phyloP scores from a whole-genome alignment of 2,888 invertebrate species.

The Ferrisia virgata region DNA sequence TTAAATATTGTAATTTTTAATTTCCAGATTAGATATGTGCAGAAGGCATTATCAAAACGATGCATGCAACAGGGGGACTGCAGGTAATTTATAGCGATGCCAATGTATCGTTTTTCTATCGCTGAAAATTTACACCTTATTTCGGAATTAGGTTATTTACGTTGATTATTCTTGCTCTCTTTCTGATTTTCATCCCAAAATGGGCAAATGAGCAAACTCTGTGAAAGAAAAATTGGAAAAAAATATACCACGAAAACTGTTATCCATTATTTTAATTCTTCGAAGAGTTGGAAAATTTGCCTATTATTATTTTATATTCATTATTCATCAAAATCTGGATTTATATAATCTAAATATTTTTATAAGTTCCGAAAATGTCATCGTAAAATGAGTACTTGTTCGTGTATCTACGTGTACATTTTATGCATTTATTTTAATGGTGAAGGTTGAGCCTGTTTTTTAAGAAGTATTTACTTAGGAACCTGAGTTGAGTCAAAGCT shows the following conservation, averaged over 20 bases:
- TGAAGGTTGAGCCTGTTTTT: not conserved
- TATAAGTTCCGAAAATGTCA: too few species aligned
- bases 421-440: not conserved
- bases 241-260: too few species aligned
- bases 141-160: not conserved
- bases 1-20: constrained; percentile 31
- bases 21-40: constrained; percentile 98
- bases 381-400: not conserved
- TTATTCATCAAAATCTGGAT: not conserved
- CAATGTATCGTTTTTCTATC: not conserved
- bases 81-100: constrained; percentile 65
- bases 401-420: too few species aligned
- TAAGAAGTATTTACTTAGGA: too few species aligned
- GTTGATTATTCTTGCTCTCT: not conserved
- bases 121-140: not conserved
- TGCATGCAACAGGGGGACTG: constrained; percentile 96
- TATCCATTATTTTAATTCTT: too few species aligned
- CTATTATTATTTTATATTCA: not conserved
- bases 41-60: constrained; percentile 90
- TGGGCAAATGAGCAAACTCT: not conserved
- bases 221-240: not conserved
- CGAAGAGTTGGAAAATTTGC: not conserved
- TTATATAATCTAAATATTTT: too few species aligned
- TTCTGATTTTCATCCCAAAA: not conserved
- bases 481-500: too few species aligned